phyloP scores from a whole-genome alignment of 2,113 vertebrate genomes.

The Apaloderma vittatum region DNA sequence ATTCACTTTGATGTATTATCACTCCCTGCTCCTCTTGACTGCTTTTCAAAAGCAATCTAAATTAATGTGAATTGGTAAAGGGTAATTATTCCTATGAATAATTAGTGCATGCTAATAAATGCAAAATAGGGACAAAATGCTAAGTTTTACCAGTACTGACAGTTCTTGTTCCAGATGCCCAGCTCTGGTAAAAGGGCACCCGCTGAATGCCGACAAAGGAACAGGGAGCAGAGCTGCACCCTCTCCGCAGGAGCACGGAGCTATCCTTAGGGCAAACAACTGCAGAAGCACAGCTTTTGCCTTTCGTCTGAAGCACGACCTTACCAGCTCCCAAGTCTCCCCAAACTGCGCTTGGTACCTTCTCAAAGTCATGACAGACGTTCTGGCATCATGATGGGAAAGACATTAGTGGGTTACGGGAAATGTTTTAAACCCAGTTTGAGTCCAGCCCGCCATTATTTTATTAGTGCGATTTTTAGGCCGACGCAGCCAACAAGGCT shows the following conservation, averaged over 20 bases:
- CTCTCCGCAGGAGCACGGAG: background rate
- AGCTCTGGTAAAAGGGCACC: background rate
- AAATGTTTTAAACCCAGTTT: background rate
- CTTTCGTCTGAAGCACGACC: background rate
- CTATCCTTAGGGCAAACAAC: fast-evolving
- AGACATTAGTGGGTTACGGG: background rate
- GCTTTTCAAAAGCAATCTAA: slow-evolving; percentile 79
- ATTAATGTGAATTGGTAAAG: slow-evolving; percentile 73
- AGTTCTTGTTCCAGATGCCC: background rate
- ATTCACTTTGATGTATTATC: slow-evolving; percentile 72
- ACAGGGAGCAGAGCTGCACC: background rate
- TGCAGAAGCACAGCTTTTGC: background rate
- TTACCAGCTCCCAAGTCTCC: background rate
- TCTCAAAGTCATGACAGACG: background rate
- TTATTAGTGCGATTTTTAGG: background rate
- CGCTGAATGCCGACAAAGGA: background rate
- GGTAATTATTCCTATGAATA: slow-evolving; percentile 78
- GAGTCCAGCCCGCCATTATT: background rate
- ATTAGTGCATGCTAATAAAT: slow-evolving; percentile 78
- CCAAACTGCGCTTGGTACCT: background rate
- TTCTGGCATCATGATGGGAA: slow-evolving; percentile 9
- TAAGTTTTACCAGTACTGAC: slow-evolving; percentile 10
- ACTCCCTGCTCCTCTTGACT: slow-evolving; percentile 71
- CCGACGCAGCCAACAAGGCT: background rate
- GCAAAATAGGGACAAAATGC: slow-evolving; percentile 58